Evolutionary conservation across 2,888 invertebrate genomes (phyloP).

Genomic region (Cataglyphis livida): DNA sequence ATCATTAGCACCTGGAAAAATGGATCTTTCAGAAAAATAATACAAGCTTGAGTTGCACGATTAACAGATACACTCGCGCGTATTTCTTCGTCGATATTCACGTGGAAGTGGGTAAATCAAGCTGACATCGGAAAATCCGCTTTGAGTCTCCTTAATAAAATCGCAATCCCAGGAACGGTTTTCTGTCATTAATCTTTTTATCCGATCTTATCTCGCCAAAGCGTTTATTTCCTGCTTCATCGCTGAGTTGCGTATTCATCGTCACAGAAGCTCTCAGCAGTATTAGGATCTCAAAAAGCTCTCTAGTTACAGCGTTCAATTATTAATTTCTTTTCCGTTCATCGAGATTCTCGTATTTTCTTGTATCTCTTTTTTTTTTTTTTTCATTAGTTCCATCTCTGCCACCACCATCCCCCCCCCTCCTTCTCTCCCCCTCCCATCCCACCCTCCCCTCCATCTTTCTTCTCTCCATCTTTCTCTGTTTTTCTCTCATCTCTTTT

Average conservation of each 20-base stretch:
- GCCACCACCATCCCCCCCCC: not conserved
- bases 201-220: constrained; percentile 63
- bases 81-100: constrained; percentile 45
- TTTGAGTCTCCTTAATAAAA: constrained; percentile 72
- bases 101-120: constrained; percentile 54
- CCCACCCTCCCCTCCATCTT: not conserved
- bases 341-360: constrained; percentile 21
- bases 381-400: not conserved
- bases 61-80: constrained; percentile 33
- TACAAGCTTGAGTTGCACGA: constrained; percentile 16
- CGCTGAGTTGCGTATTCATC: constrained; percentile 61
- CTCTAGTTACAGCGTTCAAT: constrained; percentile 58
- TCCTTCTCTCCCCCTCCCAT: not conserved
- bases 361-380: not conserved
- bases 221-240: constrained; percentile 71
- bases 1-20: constrained; percentile 44
- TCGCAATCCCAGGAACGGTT: constrained; percentile 71
- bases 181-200: constrained; percentile 73
- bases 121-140: constrained; percentile 50
- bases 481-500: not conserved
- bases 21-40: constrained; percentile 43
- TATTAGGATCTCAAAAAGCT: constrained; percentile 74
- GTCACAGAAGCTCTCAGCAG: constrained; percentile 66
- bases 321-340: constrained; percentile 70
- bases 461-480: not conserved